phyloP scores from a whole-genome alignment of 2,113 vertebrate species.

The Thomomys bottae region DNA sequence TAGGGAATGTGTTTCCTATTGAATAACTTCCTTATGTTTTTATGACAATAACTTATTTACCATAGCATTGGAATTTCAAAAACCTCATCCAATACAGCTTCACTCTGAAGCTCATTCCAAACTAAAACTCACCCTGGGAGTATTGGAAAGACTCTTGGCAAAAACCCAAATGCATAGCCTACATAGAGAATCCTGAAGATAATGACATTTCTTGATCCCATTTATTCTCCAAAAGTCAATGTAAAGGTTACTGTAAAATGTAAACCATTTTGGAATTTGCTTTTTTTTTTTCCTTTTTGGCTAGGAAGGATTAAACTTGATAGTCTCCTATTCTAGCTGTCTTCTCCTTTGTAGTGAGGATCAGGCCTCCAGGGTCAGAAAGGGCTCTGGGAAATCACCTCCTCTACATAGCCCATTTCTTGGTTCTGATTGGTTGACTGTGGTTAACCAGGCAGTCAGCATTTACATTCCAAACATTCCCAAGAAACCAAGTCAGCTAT shows the following conservation, averaged over 20 bases:
- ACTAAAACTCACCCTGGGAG: neutral
- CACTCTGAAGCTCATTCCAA: neutral
- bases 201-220: neutral
- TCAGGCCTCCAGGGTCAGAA: rapidly evolving
- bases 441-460: neutral
- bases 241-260: neutral
- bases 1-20: neutral
- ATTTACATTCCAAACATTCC: neutral
- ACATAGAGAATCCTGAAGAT: neutral
- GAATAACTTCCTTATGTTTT: neutral
- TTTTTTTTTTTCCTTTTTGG: neutral
- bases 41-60: neutral
- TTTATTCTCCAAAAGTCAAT: neutral
- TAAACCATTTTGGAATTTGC: neutral
- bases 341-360: neutral
- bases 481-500: conserved; percentile 6
- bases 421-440: neutral
- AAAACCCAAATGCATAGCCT: neutral
- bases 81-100: neutral
- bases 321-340: neutral
- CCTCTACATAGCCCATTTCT: neutral
- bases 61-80: neutral
- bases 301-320: neutral
- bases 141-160: neutral
- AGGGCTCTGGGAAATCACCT: neutral